These are phyloP conservation scores for Melanocharis versteri DNA, from an alignment of 2,113 vertebrate genomes.

Conservation along the genomic window DNA sequence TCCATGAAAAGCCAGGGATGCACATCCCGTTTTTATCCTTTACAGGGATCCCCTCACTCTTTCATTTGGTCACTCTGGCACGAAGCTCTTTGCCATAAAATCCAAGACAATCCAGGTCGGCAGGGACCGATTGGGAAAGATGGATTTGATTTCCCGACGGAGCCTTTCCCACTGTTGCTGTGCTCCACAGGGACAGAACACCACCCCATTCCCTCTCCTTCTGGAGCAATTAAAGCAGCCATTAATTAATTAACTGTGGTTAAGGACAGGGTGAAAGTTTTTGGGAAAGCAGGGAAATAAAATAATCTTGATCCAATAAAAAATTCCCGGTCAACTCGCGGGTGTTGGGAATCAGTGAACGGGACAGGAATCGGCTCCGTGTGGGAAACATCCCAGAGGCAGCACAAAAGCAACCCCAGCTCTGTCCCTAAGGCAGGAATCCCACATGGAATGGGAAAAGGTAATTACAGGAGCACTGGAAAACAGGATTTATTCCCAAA, in stretches of 20 bases:
- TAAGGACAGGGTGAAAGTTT: neutral
- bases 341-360: neutral
- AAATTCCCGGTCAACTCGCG: neutral
- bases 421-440: neutral
- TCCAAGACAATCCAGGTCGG: neutral
- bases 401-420: neutral
- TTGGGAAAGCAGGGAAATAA: neutral
- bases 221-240: neutral
- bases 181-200: neutral
- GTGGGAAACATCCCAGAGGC: neutral
- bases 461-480: conserved; percentile 19
- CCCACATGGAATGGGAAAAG: neutral
- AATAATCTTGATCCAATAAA: neutral
- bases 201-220: neutral
- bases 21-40: neutral
- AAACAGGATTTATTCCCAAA: conserved; percentile 2
- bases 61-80: neutral
- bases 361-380: neutral
- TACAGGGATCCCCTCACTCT: neutral
- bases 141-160: fast-evolving
- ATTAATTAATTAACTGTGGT: neutral
- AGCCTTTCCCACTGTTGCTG: neutral
- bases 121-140: neutral
- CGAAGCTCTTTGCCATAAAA: neutral
- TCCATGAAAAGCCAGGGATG: neutral